Evolutionary conservation across 2,113 vertebrate genomes (phyloP).

Genomic region (Cottus gobio): DNA sequence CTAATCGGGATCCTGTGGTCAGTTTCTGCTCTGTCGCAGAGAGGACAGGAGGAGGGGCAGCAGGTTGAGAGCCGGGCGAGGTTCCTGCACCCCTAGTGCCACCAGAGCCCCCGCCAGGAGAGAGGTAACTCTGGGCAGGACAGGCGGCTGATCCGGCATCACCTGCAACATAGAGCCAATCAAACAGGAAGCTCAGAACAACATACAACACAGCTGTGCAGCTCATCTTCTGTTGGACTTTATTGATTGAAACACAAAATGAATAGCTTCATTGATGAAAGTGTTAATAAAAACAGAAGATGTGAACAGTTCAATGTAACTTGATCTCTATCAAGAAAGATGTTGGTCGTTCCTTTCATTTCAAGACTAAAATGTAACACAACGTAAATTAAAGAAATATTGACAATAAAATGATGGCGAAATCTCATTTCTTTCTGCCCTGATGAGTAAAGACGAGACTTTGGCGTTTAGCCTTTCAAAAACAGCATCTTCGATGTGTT

Average conservation of each 20-base stretch:
- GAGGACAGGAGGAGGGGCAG: conserved; percentile 80
- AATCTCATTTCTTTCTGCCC: background rate
- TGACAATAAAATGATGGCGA: too few relatives aligned
- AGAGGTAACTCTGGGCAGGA: conserved; percentile 81
- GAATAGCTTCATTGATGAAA: background rate
- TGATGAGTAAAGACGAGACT: too few relatives aligned
- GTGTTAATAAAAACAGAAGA: too few relatives aligned
- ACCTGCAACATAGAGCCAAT: conserved; percentile 66
- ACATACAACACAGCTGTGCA: background rate
- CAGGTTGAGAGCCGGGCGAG: conserved; percentile 82
- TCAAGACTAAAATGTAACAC: too few relatives aligned
- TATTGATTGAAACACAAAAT: background rate
- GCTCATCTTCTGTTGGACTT: background rate
- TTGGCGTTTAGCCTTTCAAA: too few relatives aligned
- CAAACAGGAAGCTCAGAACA: background rate
- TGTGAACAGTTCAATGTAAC: background rate
- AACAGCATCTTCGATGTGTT: too few relatives aligned
- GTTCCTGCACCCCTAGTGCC: conserved; percentile 85
- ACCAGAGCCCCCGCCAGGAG: conserved; percentile 85
- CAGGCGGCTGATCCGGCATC: conserved; percentile 87
- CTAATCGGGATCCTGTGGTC: conserved; percentile 15
- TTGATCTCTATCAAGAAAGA: background rate
- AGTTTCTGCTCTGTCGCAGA: conserved; percentile 64
- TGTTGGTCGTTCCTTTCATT: too few relatives aligned
- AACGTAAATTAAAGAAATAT: background rate